Base-by-base conservation (phyloP, 2,113 vertebrate species). In the Todiramphus saurophagus region DNA sequence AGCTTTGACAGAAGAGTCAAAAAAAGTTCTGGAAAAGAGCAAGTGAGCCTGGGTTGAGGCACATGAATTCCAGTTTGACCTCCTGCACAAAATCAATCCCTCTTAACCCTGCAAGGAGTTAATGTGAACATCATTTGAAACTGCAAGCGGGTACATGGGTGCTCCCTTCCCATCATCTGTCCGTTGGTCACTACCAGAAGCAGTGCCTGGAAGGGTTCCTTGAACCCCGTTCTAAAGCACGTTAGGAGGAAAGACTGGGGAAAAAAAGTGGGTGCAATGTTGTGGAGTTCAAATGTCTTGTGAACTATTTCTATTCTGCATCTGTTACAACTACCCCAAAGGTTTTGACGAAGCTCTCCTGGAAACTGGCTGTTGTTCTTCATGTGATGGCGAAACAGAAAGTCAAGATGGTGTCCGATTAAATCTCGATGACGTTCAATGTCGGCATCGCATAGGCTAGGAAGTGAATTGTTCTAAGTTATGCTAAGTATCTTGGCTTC, bases 191-290 rank as follows among this genome's bases (percentile, higher is more conserved):
- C 63, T 51, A 23, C 16, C 59, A 77, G 69, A 62, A 93, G 69
- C 3, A 15, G 5, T 21, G 5, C 18, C 66, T 35, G 0, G 73
- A 79, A 58, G 7, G 7, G 78, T 87, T 70, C 43, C 50, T 62
- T 11, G 0, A 46, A 74, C 1, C 0, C 10, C 53, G 25, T 35
- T 83, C 39, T 56, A 43, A 68, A 69, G 24, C 0, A 0, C 14
- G 18, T 63, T 58, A 80, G 51, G 11, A 72, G 20, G 15, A 75
- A 72, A 75, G 15, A 59, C 0, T 31, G 46, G 24, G 14, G 5
- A 85, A 6, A 88, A 85, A 73, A 86, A 7, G 16, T 53, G 7
- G 5, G 10, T 48, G 14, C 6, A 12, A 3, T 28, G 21, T 39
- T 55, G 39, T 35, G 33, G 15, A 20, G 64, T 35, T 72, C 43